phyloP scores from a whole-genome alignment of 2,797 vertebrate genomes.

The Eidolon dupreanum region DNA sequence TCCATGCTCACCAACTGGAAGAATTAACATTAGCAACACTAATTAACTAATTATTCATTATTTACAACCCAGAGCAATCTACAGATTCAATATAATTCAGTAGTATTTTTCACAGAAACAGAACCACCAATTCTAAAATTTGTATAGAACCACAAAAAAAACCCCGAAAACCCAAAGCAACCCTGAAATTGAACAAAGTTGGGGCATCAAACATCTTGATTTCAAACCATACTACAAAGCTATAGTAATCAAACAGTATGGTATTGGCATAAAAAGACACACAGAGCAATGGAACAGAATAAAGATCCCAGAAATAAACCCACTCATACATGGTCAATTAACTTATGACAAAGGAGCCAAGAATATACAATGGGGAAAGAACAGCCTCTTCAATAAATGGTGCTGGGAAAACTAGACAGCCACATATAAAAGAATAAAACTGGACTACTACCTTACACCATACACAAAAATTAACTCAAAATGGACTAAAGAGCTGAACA shows the following conservation, averaged over 20 bases:
- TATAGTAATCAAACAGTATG: not conserved
- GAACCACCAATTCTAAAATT: not conserved
- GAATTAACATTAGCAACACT: not conserved
- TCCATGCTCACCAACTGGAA: not conserved
- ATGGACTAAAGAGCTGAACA: not conserved
- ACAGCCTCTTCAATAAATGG: not conserved
- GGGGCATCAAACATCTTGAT: not conserved
- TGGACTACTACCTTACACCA: no score
- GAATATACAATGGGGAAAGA: not conserved
- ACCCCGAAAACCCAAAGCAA: not conserved
- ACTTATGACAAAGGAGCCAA: not conserved
- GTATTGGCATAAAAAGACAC: not conserved
- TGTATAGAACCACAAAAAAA: not conserved
- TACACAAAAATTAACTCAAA: not conserved
- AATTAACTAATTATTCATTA: no score
- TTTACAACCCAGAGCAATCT: not conserved
- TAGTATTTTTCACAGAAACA: not conserved
- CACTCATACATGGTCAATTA: not conserved
- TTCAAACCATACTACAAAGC: not conserved
- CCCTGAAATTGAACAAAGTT: not conserved
- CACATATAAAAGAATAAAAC: no score
- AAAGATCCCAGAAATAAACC: not conserved
- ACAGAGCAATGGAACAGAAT: not conserved
- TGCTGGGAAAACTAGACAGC: not conserved
- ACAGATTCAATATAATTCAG: not conserved